Conservation (phyloP, 2,113 vertebrate genomes). For the Craseonycteris thonglongyai region DNA sequence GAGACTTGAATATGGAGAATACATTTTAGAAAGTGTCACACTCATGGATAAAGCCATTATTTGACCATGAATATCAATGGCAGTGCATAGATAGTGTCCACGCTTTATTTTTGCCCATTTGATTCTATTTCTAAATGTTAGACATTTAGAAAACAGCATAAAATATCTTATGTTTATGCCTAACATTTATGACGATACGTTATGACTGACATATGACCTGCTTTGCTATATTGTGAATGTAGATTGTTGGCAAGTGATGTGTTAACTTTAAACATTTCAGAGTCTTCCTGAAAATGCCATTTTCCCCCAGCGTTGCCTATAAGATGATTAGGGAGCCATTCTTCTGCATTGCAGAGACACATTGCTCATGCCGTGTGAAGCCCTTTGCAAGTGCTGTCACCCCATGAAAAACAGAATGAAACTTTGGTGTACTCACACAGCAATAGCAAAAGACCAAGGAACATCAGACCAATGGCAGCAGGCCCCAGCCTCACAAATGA, state of each 20-base stretch:
- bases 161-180: neutral
- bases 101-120: neutral
- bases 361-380: fast-evolving
- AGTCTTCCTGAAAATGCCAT: neutral
- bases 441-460: conserved; percentile 79
- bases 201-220: no score
- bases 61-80: neutral
- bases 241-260: neutral
- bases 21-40: neutral
- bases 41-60: neutral
- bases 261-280: neutral
- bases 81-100: neutral
- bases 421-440: conserved; percentile 67
- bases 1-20: neutral
- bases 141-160: neutral
- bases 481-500: conserved; percentile 54
- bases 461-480: conserved; percentile 76
- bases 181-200: neutral
- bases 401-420: fast-evolving
- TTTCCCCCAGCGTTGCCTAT: neutral
- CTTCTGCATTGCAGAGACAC: neutral
- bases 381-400: neutral
- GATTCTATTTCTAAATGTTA: neutral
- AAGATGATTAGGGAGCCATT: neutral
- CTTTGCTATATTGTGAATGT: neutral